phyloP scores from a whole-genome alignment of 2,113 vertebrate genomes.

The Saguinus midas region DNA sequence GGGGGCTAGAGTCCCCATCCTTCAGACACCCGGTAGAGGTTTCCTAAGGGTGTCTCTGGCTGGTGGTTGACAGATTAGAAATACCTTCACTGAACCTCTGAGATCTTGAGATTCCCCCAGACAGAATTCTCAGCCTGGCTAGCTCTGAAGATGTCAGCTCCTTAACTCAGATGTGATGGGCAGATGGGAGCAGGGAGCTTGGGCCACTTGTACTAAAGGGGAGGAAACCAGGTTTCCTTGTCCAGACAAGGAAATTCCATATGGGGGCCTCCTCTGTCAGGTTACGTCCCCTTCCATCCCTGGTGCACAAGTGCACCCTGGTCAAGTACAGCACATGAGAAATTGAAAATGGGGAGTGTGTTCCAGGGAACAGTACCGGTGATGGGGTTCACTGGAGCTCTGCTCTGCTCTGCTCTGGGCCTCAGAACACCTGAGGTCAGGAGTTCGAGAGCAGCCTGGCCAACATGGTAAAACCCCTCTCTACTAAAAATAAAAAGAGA shows the following conservation, averaged over 20 bases:
- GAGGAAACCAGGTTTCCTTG: no score
- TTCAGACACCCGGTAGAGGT: background rate
- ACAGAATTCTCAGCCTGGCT: background rate
- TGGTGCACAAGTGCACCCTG: no score
- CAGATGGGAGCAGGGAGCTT: background rate
- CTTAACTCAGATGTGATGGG: no score
- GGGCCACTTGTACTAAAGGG: background rate
- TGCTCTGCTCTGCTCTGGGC: background rate
- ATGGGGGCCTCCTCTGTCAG: background rate
- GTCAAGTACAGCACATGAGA: background rate
- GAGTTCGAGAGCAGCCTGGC: no score
- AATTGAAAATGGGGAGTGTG: background rate
- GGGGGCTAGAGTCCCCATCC: background rate
- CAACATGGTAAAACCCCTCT: no score
- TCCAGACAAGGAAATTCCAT: background rate
- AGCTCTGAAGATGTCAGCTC: background rate
- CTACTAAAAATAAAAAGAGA: no score
- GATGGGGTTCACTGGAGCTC: background rate
- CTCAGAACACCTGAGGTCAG: no score
- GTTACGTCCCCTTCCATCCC: background rate
- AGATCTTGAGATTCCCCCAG: background rate
- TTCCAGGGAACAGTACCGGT: background rate
- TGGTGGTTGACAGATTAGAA: background rate
- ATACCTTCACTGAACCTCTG: background rate
- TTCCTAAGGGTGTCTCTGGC: background rate